phyloP scores from a whole-genome alignment of 2,888 invertebrate species.

The Drosophila pegasa region DNA sequence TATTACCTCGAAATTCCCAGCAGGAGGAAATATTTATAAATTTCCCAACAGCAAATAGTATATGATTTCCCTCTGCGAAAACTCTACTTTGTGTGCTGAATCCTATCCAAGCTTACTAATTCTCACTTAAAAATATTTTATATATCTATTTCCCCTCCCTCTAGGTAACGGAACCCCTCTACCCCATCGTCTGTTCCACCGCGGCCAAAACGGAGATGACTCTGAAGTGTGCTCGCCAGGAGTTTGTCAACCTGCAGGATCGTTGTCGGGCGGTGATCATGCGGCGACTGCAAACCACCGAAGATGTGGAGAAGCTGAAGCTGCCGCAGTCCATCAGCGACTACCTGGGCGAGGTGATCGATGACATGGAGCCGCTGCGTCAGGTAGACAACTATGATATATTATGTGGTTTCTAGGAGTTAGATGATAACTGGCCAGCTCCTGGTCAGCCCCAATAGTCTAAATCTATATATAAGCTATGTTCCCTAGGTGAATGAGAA shows the following conservation, averaged over 20 bases:
- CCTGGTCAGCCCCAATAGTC: constrained; percentile 11
- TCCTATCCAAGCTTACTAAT: background rate
- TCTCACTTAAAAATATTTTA: background rate
- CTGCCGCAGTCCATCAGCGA: constrained; percentile 87
- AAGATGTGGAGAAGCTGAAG: constrained; percentile 86
- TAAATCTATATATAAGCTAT: constrained; percentile 29
- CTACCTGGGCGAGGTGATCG: constrained; percentile 87
- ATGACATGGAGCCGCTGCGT: constrained; percentile 83
- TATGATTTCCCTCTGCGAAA: background rate
- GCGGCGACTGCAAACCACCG: constrained; percentile 85
- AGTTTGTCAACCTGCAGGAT: constrained; percentile 89
- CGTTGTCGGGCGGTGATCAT: constrained; percentile 88
- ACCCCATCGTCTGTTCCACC: constrained; percentile 90
- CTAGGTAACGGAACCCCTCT: constrained; percentile 87
- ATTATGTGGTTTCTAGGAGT: constrained; percentile 78
- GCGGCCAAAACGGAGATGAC: constrained; percentile 91
- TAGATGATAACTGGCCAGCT: background rate
- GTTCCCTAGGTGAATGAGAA: constrained; percentile 49
- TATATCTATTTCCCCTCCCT: background rate
- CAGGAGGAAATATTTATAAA: background rate
- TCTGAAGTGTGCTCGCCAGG: constrained; percentile 87
- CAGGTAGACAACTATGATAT: constrained; percentile 84
- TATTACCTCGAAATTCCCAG: background rate
- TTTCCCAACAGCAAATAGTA: background rate
- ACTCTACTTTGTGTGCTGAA: background rate